Percentiles rank a stretch among this genome's conserved stretches.
phyloP scores from a whole-genome alignment of 2,113 vertebrate species.

The Scartelaos histophorus region DNA sequence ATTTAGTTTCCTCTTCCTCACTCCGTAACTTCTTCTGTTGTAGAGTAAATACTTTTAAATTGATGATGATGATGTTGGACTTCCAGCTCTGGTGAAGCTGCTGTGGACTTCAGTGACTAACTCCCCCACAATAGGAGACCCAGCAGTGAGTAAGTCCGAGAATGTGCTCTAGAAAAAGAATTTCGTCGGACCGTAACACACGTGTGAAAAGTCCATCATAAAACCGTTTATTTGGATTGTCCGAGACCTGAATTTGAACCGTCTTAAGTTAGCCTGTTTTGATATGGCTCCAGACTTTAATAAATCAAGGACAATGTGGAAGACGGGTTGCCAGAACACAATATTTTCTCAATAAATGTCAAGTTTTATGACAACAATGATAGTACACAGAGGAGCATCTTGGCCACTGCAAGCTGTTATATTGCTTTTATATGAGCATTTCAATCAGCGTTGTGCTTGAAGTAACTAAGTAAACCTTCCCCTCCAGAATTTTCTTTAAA shows the following conservation, averaged over 20 bases:
- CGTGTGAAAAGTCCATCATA: not conserved
- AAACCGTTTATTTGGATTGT: not conserved
- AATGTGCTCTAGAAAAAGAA: not conserved
- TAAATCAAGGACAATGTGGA: not conserved
- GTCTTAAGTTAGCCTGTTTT: not conserved
- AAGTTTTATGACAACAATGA: too few species aligned
- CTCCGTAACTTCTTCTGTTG: slow-evolving; percentile 62
- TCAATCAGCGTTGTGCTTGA: too few species aligned
- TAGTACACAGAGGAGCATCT: too few species aligned
- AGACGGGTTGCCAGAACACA: not conserved
- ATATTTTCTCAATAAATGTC: too few species aligned
- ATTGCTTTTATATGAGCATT: too few species aligned
- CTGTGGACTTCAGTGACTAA: slow-evolving; percentile 23
- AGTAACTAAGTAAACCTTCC: too few species aligned
- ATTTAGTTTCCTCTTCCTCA: slow-evolving; percentile 11
- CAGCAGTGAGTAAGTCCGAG: not conserved
- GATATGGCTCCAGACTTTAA: not conserved
- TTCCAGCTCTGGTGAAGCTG: slow-evolving; percentile 43
- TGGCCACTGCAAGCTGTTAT: too few species aligned
- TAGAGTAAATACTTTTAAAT: slow-evolving; percentile 66
- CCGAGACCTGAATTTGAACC: not conserved
- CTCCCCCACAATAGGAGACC: slow-evolving; percentile 17
- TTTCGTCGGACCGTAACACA: not conserved
- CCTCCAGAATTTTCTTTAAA: too few species aligned
- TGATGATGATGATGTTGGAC: slow-evolving; percentile 72